Percentiles rank a stretch among this genome's conserved stretches.
Evolutionary conservation across 2,888 invertebrate species (phyloP).

Genomic region (Drosophila lacicola): DNA sequence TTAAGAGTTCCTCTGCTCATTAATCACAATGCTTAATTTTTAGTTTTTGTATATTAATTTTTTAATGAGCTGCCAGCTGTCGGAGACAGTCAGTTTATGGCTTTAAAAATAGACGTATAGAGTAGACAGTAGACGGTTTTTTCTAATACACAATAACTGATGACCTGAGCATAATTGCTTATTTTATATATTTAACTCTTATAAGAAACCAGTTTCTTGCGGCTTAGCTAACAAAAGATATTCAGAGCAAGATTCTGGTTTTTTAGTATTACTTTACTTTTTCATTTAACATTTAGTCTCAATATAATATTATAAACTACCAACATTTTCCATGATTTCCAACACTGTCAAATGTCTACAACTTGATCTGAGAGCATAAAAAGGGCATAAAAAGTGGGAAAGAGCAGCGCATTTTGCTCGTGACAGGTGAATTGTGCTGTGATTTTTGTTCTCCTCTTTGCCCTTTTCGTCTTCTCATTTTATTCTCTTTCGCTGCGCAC

Average conservation of each 20-base stretch:
- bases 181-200: not conserved
- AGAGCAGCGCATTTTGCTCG: constrained; percentile 10
- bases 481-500: constrained; percentile 21
- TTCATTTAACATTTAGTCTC: too few relatives aligned
- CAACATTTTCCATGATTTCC: not conserved
- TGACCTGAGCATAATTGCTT: too few relatives aligned
- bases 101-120: too few relatives aligned
- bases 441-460: constrained; percentile 33
- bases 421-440: constrained; percentile 64
- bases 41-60: constrained; percentile 1
- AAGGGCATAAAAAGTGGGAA: not conserved
- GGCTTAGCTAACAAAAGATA: not conserved
- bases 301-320: too few relatives aligned
- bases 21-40: constrained; percentile 74
- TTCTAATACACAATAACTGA: too few relatives aligned
- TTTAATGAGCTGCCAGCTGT: constrained; percentile 5
- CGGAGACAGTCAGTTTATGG: too few relatives aligned
- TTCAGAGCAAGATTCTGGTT: not conserved
- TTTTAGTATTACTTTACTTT: too few relatives aligned
- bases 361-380: constrained; percentile 1
- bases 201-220: constrained; percentile 5
- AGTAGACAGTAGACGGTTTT: too few relatives aligned
- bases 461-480: constrained; percentile 22
- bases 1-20: constrained; percentile 42
- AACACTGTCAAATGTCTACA: constrained; percentile 40